Evolutionary conservation across 2,888 invertebrate species (phyloP).

Genomic region (Chydorus sphaericus): DNA sequence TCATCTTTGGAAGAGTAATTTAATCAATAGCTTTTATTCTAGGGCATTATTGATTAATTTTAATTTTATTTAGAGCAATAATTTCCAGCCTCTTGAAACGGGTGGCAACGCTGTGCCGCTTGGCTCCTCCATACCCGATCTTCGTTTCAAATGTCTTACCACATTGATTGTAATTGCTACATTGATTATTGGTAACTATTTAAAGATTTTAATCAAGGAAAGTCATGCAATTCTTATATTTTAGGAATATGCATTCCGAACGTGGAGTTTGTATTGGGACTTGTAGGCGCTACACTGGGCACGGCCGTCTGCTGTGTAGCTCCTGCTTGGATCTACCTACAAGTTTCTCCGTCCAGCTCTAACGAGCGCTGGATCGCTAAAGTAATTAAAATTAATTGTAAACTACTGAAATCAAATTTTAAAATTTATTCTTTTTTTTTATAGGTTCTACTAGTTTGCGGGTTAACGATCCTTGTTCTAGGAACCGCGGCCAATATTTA

Average conservation of each 20-base stretch:
- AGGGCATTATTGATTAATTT: too few relatives aligned
- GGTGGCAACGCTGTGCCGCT: neutral
- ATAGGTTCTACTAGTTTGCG: constrained; percentile 61
- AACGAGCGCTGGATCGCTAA: constrained; percentile 71
- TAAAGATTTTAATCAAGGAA: neutral
- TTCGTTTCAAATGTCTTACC: neutral
- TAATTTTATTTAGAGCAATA: neutral
- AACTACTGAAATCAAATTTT: neutral
- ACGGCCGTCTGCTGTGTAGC: constrained; percentile 83
- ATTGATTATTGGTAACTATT: constrained; percentile 1
- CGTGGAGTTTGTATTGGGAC: constrained; percentile 81
- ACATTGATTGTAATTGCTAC: neutral
- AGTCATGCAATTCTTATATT: constrained; percentile 42
- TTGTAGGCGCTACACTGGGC: constrained; percentile 91
- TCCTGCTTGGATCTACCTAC: constrained; percentile 77
- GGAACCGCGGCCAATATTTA: constrained; percentile 80
- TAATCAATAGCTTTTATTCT: neutral
- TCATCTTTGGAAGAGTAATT: constrained; percentile 66
- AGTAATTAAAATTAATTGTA: constrained; percentile 31
- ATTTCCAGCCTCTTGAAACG: neutral
- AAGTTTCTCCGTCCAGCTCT: constrained; percentile 65
- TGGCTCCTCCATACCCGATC: neutral
- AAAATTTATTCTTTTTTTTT: neutral
- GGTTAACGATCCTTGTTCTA: constrained; percentile 71
- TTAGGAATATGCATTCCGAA: constrained; percentile 80